phyloP scores from a whole-genome alignment of 2,113 vertebrate species.

The Cyprinodon brontotheroides region DNA sequence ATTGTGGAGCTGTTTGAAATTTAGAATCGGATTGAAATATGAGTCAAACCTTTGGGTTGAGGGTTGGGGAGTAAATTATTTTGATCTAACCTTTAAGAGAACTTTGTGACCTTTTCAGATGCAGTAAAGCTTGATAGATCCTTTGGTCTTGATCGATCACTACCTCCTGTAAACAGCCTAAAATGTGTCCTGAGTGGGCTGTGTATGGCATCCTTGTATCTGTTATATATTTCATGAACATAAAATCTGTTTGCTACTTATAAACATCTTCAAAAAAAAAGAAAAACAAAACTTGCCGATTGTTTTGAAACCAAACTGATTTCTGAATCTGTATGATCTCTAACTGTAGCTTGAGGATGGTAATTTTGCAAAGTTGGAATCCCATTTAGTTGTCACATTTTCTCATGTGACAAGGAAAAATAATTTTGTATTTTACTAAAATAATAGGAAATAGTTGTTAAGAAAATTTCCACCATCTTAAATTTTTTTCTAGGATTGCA shows the following conservation, averaged over 20 bases:
- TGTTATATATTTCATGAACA: constrained; percentile 5
- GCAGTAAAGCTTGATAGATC: constrained; percentile 24
- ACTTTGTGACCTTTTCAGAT: constrained; percentile 38
- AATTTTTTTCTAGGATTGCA: no score
- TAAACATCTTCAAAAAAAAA: neutral
- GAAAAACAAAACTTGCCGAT: neutral
- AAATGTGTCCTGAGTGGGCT: constrained; percentile 4
- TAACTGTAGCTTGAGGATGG: neutral
- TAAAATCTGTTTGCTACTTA: neutral
- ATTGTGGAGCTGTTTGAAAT: constrained; percentile 44
- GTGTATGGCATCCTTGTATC: neutral
- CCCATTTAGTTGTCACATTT: no score
- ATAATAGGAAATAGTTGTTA: no score
- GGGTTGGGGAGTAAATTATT: neutral
- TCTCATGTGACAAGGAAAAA: no score
- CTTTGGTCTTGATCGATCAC: constrained; percentile 35
- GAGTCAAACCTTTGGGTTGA: constrained; percentile 29
- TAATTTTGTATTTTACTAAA: no score
- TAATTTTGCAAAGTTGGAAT: no score
- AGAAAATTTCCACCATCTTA: no score
- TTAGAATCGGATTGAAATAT: constrained; percentile 28
- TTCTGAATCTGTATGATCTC: neutral
- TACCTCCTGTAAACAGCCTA: constrained; percentile 39
- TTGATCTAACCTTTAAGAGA: constrained; percentile 51
- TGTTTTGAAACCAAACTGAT: neutral